Evolutionary conservation across 2,888 invertebrate genomes (phyloP), one percentile per base, ranked within the genome.

Genomic region (Meta bourneti): DNA sequence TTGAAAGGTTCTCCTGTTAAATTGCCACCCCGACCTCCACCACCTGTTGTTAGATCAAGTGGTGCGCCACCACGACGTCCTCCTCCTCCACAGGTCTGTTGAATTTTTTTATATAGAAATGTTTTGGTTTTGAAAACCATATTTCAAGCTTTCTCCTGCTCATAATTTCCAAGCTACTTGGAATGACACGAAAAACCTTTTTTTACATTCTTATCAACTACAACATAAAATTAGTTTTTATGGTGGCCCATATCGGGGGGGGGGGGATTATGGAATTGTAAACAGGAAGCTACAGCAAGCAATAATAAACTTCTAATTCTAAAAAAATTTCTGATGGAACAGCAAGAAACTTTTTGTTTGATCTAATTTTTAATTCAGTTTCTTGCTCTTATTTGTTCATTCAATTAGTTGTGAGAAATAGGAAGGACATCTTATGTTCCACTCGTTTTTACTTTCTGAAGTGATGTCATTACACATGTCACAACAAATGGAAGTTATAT

Each of bases 1-100:
- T 78, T 61, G 49, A 90, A 91, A 83, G 79, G 71, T 19, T 83
- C 84, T 86, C 72, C 80, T 74, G 82, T 54, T 75, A 88, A 90
- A 75, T 70, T 88, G 11, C 90, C 93, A 20, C 90, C 93, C 7
- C 93, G 94, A 49, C 93, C 61, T 61, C 61, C 94, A n/a, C 93
- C 93, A 19, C 93, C 93, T 5, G 92, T 93, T 61, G 72, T 72
- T 2, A 54, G 74, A 75, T 34, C 52, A 52, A 70, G 48, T 69
- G 54, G 77, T 52, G 87, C 75, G 19, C 93, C 93, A 70, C 93
- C 93, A 77, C 85, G 91, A 20, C 91, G 93, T 34, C 93, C 93
- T 20, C 93, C 93, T n/a, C 93, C 93, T n/a, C 93, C 93, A 49
- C 90, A 86, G 49, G 79, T 92, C 79, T 6, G 75, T 71, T 16